Evolutionary conservation across 2,113 vertebrate genomes (phyloP), one percentile per base, ranked within the genome.

Genomic region (Lasiurus borealis): DNA sequence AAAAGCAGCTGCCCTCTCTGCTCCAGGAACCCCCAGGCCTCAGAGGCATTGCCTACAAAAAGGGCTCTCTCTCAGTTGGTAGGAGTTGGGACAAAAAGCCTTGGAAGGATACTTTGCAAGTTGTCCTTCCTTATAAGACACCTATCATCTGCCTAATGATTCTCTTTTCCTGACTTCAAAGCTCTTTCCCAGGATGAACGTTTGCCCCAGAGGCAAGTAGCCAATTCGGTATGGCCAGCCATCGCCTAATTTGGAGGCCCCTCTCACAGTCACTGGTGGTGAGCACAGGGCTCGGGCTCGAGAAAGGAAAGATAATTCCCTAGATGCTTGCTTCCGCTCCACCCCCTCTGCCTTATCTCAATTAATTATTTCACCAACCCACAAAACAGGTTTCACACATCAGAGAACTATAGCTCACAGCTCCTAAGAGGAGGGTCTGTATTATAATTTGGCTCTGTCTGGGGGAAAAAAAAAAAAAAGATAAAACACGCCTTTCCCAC

Each of bases 91-190:
- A 54, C 36, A 66, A n/a, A 77, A 91, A 64, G 69, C 44, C 78
- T 31, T 18, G 5, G 34, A 81, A 25, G 27, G 85, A 62, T 27
- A 68, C 72, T 86, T 4, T 85, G 76, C 92, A 85, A 85, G 72
- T 27, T 77, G 76, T 52, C 68, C 54, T 95, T 69, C 93, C 62
- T 94, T 91, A 54, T 18, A 94, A 88, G 72, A 77, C 16, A 40
- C 54, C 69, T 27, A 40, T 27, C 85, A 10, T 87, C 90, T 50
- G 44, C 73, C 78, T 68, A 40, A 15, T 59, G 68, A 68, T 19
- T 57, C 72, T 69, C 34, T 90, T 88, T 84, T 85, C 81, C 85
- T 29, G 88, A 85, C 73, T 90, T 73, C 85, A 72, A 62, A 85
- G 78, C 52, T 50, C 68, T 85, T 91, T 88, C 71, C 72, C 76